These are phyloP conservation scores for Tyria jacobaeae DNA, from an alignment of 2,888 invertebrate species.

Conservation along the genomic window DNA sequence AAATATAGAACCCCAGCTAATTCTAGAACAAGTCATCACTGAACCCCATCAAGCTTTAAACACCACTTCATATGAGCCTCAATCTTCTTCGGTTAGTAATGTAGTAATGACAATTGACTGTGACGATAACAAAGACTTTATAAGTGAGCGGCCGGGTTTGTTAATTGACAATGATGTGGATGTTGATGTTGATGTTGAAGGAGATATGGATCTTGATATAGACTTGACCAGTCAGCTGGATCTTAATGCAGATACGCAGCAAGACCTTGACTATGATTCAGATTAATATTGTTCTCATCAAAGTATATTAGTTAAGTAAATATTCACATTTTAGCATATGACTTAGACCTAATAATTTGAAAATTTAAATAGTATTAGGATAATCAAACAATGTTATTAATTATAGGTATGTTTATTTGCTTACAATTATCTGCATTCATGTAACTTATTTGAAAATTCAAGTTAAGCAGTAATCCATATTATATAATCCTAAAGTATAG, in stretches of 20 bases:
- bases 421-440: conserved; percentile 59
- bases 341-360: background rate
- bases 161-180: conserved; percentile 40
- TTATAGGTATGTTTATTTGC: conserved; percentile 62
- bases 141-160: conserved; percentile 35
- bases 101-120: conserved; percentile 24
- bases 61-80: background rate
- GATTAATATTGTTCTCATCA: conserved; percentile 18
- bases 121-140: conserved; percentile 46
- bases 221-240: too few species aligned
- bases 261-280: conserved; percentile 34
- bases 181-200: conserved; percentile 36
- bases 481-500: conserved; percentile 36
- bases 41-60: conserved; percentile 31
- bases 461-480: conserved; percentile 51
- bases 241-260: conserved; percentile 27
- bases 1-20: conserved; percentile 41
- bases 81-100: conserved; percentile 20
- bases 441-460: conserved; percentile 50
- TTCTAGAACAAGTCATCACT: conserved; percentile 40
- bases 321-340: background rate
- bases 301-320: background rate
- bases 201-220: conserved; percentile 34
- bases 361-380: background rate
- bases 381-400: conserved; percentile 51